These are phyloP conservation scores for Leptinotarsa lineolata DNA, from an alignment of 1,140 invertebrate genomes.

Conservation along the genomic window DNA sequence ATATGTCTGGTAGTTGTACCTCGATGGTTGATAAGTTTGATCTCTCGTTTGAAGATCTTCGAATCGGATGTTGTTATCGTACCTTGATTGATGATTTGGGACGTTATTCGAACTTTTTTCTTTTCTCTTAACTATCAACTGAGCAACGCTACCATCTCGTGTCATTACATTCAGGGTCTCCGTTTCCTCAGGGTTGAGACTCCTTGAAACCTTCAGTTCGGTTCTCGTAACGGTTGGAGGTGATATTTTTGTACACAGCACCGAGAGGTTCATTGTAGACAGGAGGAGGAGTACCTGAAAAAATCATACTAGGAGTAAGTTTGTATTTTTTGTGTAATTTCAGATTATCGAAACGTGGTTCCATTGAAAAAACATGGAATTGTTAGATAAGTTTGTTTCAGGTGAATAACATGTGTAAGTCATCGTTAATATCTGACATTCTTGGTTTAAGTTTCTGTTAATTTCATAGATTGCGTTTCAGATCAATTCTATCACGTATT, in stretches of 20 bases:
- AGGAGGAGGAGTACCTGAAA: constrained; percentile 8
- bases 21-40: constrained; percentile 1
- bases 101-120: background rate
- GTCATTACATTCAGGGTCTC: constrained; percentile 76
- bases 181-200: constrained; percentile 73
- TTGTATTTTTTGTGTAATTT: too few relatives aligned
- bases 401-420: too few relatives aligned
- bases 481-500: too few relatives aligned
- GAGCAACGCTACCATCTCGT: constrained; percentile 72
- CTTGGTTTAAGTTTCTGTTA: too few relatives aligned
- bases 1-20: constrained; percentile 11
- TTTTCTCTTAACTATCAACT: constrained; percentile 74
- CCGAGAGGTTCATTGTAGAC: background rate
- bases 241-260: background rate
- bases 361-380: too few relatives aligned
- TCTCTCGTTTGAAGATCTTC: background rate
- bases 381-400: too few relatives aligned
- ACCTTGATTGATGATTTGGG: background rate
- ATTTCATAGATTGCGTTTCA: too few relatives aligned
- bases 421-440: too few relatives aligned
- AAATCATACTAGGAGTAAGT: background rate
- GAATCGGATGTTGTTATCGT: constrained; percentile 1
- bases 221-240: constrained; percentile 65
- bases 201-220: constrained; percentile 75
- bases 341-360: too few relatives aligned